A percentile compares a stretch with the other conserved stretches of the same genome.
phyloP scores from a whole-genome alignment of 2,113 vertebrate species.

The Alligator sinensis region DNA sequence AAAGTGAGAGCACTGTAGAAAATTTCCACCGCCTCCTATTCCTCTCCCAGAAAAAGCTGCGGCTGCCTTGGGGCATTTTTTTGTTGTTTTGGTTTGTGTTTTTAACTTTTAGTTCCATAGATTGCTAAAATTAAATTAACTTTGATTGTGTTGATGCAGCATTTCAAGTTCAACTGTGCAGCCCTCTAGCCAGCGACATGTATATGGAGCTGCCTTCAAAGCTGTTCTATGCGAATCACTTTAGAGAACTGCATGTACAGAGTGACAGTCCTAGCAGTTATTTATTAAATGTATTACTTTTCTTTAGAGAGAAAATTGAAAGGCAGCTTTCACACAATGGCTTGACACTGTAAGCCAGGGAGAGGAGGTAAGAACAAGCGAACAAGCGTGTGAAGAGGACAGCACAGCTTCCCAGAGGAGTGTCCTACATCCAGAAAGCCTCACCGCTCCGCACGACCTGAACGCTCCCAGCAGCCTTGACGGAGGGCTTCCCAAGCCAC shows the following conservation, averaged over 20 bases:
- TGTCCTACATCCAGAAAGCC: not conserved
- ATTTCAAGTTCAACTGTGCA: not conserved
- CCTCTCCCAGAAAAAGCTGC: not conserved
- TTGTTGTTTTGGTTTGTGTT: not conserved
- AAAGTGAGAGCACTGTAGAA: not conserved
- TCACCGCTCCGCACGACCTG: not conserved
- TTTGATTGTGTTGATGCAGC: conserved; percentile 31
- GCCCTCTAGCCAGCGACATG: not conserved
- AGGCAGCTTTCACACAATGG: not conserved
- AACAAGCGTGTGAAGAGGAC: not conserved
- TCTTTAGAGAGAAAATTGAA: not conserved
- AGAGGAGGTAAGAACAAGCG: not conserved
- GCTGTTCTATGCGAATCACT: not conserved
- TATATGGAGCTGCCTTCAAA: conserved; percentile 12
- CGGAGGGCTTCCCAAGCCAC: not conserved
- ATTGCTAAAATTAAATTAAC: not conserved
- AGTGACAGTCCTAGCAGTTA: conserved; percentile 13
- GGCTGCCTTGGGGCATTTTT: too few relatives aligned
- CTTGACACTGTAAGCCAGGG: not conserved
- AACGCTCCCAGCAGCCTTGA: not conserved
- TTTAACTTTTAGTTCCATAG: not conserved
- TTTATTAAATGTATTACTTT: conserved; percentile 19
- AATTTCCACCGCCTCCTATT: not conserved
- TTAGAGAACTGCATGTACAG: conserved; percentile 33
- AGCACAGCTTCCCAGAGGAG: not conserved